These are phyloP conservation scores for Tachina lurida DNA, from an alignment of 2,888 invertebrate genomes.

Conservation along the genomic window DNA sequence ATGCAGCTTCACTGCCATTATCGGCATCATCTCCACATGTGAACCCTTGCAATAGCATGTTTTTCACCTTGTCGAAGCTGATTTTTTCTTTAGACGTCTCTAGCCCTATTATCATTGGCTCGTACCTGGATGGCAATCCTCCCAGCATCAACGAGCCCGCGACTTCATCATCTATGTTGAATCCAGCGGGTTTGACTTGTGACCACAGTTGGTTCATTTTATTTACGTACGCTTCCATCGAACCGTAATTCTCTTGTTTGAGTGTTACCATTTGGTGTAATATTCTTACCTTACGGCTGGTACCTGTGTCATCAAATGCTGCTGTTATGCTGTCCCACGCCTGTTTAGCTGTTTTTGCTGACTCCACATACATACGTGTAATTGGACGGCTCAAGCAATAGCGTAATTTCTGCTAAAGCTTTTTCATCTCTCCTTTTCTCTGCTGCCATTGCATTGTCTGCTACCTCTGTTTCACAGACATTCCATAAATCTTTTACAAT, in stretches of 20 bases:
- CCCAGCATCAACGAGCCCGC: not conserved
- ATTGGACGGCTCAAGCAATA: too few species aligned
- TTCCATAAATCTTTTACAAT: too few species aligned
- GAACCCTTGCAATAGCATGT: slow-evolving; percentile 23
- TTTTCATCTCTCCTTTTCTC: too few species aligned
- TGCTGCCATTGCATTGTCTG: too few species aligned
- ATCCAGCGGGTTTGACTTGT: not conserved
- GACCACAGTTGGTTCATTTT: slow-evolving; percentile 15
- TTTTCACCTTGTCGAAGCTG: slow-evolving; percentile 25
- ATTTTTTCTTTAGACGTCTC: not conserved
- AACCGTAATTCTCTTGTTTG: slow-evolving; percentile 3
- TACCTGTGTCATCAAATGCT: too few species aligned
- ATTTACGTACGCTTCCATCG: slow-evolving; percentile 4
- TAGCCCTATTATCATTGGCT: not conserved
- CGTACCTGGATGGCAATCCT: slow-evolving; percentile 14
- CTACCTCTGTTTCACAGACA: too few species aligned
- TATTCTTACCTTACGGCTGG: not conserved
- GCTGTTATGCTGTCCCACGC: too few species aligned
- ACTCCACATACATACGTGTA: not conserved
- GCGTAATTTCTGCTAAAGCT: too few species aligned
- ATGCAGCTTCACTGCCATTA: not conserved
- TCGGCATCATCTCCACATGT: slow-evolving; percentile 5
- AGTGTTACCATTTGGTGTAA: not conserved
- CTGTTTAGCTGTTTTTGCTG: too few species aligned
- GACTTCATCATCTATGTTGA: too few species aligned